Evolutionary conservation across 1,140 invertebrate genomes (phyloP), one percentile per base, ranked within the genome.

Genomic region (Drosophila cardini): DNA sequence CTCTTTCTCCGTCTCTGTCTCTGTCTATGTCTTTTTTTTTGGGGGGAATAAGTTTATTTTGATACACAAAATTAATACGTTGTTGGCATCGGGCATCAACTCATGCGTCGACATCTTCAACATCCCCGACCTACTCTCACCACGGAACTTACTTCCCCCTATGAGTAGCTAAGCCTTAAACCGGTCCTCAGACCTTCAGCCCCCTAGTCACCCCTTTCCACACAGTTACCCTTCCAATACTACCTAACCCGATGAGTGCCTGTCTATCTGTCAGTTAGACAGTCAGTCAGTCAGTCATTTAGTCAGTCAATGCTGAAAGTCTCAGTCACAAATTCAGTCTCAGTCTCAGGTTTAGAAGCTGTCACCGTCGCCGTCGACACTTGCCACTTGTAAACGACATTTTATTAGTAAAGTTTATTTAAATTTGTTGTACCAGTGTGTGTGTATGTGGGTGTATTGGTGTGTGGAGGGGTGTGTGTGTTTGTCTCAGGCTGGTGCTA

Each of bases 391-490:
- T 89, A 82, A 87, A 87, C 84, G 84, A 89, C 84, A 89, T 87
- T 87, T 87, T 89, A 87, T 87, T 87, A 87, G 80, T 87, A 84
- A 89, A 87, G 84, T 87, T 87, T 87, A 89, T 87, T 87, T 87
- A 87, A 89, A 87, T 87, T 87, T 82, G 83, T 79, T 78, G 73
- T n/a, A n/a, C n/a, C n/a, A n/a, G n/a, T n/a, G n/a, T n/a, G n/a
- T 72, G 72, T 74, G 61, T 75, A 48, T 57, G 46, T 40, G 56
- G 57, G 63, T 55, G 52, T 48, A 36, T 40, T 38, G 32, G 56
- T 30, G 43, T 18, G 6, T 13, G 62, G 34, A 21, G 21, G 21
- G 21, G n/a, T 48, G 45, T 36, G n/a, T 13, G 48, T 21, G 26
- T 30, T n/a, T 62, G 32, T 11, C 43, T 21, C 8, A n/a, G 58